Percentiles rank a stretch among this genome's conserved stretches.
These are phyloP conservation scores for Ericerus pela DNA, from an alignment of 1,140 invertebrate genomes.

Conservation along the genomic window DNA sequence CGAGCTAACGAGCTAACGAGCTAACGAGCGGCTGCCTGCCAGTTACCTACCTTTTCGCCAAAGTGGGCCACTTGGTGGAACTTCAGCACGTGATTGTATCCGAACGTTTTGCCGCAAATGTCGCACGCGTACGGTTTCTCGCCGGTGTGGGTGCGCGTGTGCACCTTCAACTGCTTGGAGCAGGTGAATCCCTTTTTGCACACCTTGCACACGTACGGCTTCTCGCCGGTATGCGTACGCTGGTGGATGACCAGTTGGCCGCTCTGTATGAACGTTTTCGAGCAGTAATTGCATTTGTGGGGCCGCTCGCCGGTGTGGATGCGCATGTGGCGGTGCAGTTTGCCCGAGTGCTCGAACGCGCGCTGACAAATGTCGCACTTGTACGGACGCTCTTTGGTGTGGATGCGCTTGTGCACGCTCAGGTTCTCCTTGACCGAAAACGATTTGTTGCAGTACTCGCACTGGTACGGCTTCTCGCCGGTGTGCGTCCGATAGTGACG, in stretches of 20 bases:
- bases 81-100: slow-evolving; percentile 77
- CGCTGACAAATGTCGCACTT: slow-evolving; percentile 79
- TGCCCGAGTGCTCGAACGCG: slow-evolving; percentile 83
- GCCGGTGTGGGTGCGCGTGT: slow-evolving; percentile 69
- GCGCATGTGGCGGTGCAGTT: slow-evolving; percentile 80
- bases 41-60: slow-evolving; percentile 53
- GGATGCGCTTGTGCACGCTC: slow-evolving; percentile 78
- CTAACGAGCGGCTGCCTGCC: too few relatives aligned
- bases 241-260: slow-evolving; percentile 73
- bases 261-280: slow-evolving; percentile 78
- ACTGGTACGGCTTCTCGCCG: slow-evolving; percentile 69
- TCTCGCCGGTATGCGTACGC: slow-evolving; percentile 78
- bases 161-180: slow-evolving; percentile 76
- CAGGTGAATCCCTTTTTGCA: slow-evolving; percentile 79
- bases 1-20: too few relatives aligned
- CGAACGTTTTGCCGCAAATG: slow-evolving; percentile 67
- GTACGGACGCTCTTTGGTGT: slow-evolving; percentile 74
- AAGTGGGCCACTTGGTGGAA: slow-evolving; percentile 80
- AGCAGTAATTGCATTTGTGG: slow-evolving; percentile 83
- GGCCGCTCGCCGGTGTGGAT: slow-evolving; percentile 85
- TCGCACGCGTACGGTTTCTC: slow-evolving; percentile 59
- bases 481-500: slow-evolving; percentile 83
- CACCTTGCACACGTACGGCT: slow-evolving; percentile 74
- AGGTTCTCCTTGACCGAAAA: slow-evolving; percentile 86
- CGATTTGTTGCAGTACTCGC: slow-evolving; percentile 81